Conservation (phyloP, 2,797 vertebrate genomes). For the Lophotriccus pileatus region DNA sequence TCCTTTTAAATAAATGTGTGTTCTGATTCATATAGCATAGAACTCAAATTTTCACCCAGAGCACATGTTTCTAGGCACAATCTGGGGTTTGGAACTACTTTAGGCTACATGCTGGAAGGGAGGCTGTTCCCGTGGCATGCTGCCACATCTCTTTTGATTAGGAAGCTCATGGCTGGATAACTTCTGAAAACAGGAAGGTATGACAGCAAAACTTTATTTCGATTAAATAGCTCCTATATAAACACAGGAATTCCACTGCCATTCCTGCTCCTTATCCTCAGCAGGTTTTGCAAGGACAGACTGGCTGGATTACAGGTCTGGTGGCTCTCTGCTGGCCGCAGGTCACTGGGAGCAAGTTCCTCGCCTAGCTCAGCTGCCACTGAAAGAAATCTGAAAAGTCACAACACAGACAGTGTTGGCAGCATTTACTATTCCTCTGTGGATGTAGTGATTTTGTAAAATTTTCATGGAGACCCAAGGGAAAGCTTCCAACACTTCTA, state of each 20-base stretch:
- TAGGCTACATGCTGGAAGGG: constrained; percentile 14
- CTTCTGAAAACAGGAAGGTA: constrained; percentile 77
- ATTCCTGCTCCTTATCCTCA: constrained; percentile 48
- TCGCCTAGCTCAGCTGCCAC: background rate
- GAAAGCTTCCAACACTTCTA: background rate
- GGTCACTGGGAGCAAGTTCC: background rate
- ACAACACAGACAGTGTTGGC: background rate
- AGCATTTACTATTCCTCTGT: background rate
- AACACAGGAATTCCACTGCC: constrained; percentile 77
- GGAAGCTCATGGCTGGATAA: constrained; percentile 52
- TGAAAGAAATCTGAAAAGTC: background rate
- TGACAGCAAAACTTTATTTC: constrained; percentile 70
- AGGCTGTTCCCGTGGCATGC: constrained; percentile 38
- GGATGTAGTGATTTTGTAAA: background rate
- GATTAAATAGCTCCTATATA: constrained; percentile 65
- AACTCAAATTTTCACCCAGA: background rate
- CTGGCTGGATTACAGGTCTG: background rate
- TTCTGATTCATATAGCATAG: background rate
- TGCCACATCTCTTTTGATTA: constrained; percentile 63
- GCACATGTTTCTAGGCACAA: background rate
- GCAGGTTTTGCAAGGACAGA: constrained; percentile 37
- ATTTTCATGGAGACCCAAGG: background rate
- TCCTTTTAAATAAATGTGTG: background rate
- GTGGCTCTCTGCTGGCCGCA: background rate
- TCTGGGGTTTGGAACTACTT: background rate